Base-by-base conservation (phyloP, 2,797 vertebrate species). In the Lepilemur septentrionalis region DNA sequence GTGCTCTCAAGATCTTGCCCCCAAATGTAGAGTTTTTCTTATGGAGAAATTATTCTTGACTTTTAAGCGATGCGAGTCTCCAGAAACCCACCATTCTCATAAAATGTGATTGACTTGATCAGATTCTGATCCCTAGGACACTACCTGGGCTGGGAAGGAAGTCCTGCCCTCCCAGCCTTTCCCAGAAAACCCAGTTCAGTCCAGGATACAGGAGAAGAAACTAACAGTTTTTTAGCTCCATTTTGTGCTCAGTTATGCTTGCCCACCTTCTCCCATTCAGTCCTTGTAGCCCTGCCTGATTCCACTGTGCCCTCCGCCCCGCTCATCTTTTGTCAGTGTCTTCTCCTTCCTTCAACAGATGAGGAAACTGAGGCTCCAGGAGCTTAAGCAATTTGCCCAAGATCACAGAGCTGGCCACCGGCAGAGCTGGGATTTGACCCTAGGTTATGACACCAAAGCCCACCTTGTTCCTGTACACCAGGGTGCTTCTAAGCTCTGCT, bases 401-500 rank as follows among this genome's bases (percentile, higher is more conserved):
- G 46, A 93, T 5, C 35, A 23, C 79, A 52, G 52, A 89, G 63
- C 22, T 11, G 35, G 23, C 32, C 9, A 17, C 59, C 61, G 2
- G 5, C 20, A 41, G 55, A 43, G 5, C 38, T 76, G 75, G 70
- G 59, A 65, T 83, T 87, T 61, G 70, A 94, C 78, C 59, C 17
- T 18, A n/a, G 2, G 43, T 87, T 55, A 50, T 38, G 52, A 82
- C 38, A 7, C 57, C 20, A 3, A n/a, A 48, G 18, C 61, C 38
- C 35, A 46, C 23, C 22, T 46, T 41, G 43, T 11, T n/a, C 7
- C 22, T n/a, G 20, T 38, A 48, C 28, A 22, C n/a, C 35, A 23
- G 12, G 9, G 35, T 0, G 72, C 18, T 32, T 18, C 32, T 4
- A 13, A 14, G 4, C 73, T 5, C 14, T 0, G 14, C 22, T 6